Evolutionary conservation across 2,797 vertebrate genomes (phyloP), one percentile per base, ranked within the genome.

Genomic region (Danio kyathit): DNA sequence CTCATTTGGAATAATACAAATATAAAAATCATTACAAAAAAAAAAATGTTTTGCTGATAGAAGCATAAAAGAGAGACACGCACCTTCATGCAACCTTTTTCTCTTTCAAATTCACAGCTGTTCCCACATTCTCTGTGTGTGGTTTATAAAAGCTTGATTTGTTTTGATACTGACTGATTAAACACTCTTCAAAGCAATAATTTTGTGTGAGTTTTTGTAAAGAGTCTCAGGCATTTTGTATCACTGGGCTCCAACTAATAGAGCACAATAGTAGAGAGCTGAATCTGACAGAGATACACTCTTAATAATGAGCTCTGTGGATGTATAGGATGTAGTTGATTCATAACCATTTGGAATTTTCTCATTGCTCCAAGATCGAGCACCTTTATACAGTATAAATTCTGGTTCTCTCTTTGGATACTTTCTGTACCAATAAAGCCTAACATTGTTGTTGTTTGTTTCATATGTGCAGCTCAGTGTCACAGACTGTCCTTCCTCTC

Each of bases 191-290:
- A 74, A 74, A 81, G 60, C 5, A 43, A 54, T 46, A 6, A 7
- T 8, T 2, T 12, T 5, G 1, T 57, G 0, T 41, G 5, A 40
- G 74, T 81, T 64, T 78, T 84, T 81, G 80, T 79, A 74, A 19
- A 79, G 63, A 13, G 4, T 46, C 14, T 66, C 43, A 21, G 41
- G 7, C 6, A 9, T 8, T 82, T 81, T 82, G 52, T 49, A 38
- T 57, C 83, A 77, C 79, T 81, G 79, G 57, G 70, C 0, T 40
- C 1, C 10, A 54, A 38, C 49, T 38, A 10, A 6, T 12, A 82
- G 60, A 5, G 79, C 83, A 74, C 83, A 84, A 11, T 78, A 73
- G 65, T 81, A 84, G 6, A 84, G 67, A 74, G 79, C 79, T 38
- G 74, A 77, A 75, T 84, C 83, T 80, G 40, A 19, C 38, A 69